phyloP scores from a whole-genome alignment of 1,140 invertebrate genomes.

The Bombyx mandarina region DNA sequence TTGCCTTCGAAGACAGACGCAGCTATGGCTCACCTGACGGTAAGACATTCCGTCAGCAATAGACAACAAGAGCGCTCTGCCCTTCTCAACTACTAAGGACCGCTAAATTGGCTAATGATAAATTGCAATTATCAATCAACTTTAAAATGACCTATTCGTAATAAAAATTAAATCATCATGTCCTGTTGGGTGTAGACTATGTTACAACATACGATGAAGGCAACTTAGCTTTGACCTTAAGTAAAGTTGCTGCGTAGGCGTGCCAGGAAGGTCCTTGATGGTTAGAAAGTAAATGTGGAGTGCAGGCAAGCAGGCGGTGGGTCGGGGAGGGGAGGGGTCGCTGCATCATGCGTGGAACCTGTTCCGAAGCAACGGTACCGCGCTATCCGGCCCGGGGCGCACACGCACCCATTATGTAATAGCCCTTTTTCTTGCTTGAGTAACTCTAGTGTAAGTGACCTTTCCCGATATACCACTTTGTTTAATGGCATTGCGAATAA shows the following conservation, averaged over 20 bases:
- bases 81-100: no score
- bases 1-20: no score
- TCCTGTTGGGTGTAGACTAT: background rate
- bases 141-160: no score
- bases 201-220: background rate
- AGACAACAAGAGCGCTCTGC: no score
- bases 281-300: constrained; percentile 63
- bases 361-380: constrained; percentile 56
- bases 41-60: no score
- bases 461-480: constrained; percentile 5
- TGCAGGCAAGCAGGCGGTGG: constrained; percentile 33
- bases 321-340: constrained; percentile 13
- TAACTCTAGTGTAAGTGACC: constrained; percentile 25
- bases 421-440: constrained; percentile 50
- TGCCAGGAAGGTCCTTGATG: constrained; percentile 53
- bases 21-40: no score
- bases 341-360: constrained; percentile 45
- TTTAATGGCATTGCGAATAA: constrained; percentile 4
- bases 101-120: no score
- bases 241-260: constrained; percentile 1
- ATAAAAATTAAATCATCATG: no score
- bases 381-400: constrained; percentile 35
- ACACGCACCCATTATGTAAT: constrained; percentile 65
- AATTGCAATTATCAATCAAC: no score
- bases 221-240: background rate